Conservation (phyloP, 2,888 invertebrate genomes). For the Drosophila picticornis region DNA sequence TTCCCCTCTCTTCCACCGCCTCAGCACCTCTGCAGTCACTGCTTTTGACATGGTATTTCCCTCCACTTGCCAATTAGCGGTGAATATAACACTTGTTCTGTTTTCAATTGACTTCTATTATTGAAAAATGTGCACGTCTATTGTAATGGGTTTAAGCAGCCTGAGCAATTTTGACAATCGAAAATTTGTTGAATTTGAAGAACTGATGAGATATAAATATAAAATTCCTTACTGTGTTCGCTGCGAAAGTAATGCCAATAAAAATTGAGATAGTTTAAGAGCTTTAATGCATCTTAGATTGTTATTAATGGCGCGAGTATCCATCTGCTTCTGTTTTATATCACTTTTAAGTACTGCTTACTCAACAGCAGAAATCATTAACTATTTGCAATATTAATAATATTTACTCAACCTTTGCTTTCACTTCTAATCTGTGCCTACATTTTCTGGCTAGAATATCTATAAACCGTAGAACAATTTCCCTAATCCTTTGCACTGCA, state of each 20-base stretch:
- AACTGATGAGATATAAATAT: neutral
- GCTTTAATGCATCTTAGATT: neutral
- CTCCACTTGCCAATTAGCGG: constrained; percentile 70
- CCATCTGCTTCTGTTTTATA: neutral
- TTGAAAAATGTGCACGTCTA: constrained; percentile 19
- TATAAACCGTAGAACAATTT: neutral
- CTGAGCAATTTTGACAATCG: neutral
- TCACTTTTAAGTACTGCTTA: neutral
- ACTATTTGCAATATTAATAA: neutral
- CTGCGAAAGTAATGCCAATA: neutral
- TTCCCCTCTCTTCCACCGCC: neutral
- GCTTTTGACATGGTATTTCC: constrained; percentile 7
- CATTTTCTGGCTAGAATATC: neutral
- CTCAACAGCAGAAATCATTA: neutral
- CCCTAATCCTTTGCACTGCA: neutral
- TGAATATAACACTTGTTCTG: constrained; percentile 37
- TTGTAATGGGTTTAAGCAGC: neutral
- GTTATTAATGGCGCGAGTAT: neutral
- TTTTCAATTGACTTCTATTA: constrained; percentile 31
- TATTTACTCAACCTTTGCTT: fast-evolving
- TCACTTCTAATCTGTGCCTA: neutral
- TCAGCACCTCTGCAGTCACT: too few relatives aligned
- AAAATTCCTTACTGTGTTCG: neutral
- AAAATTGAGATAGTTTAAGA: neutral
- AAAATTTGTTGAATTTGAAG: too few relatives aligned